These are phyloP conservation scores for Glyphotaelius pellucidus DNA, from an alignment of 2,888 invertebrate genomes.

Conservation along the genomic window DNA sequence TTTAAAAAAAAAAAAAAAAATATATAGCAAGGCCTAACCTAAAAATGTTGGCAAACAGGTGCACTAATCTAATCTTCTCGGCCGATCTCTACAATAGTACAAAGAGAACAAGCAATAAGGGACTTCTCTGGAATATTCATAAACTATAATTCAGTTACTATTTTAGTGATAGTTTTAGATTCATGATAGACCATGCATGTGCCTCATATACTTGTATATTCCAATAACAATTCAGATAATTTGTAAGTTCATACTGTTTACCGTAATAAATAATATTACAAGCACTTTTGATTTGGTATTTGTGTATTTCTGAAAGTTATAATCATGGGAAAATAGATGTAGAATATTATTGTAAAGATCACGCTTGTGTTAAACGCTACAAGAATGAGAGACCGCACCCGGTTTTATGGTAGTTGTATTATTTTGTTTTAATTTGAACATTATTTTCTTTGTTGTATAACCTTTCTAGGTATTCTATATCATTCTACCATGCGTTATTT, in stretches of 20 bases:
- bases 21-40: background rate
- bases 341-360: background rate
- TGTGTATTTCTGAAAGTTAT: conserved; percentile 12
- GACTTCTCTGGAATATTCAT: conserved; percentile 15
- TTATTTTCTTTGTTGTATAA: background rate
- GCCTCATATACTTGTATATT: conserved; percentile 62
- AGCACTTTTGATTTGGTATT: conserved; percentile 40
- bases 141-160: conserved; percentile 42
- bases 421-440: background rate
- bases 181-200: conserved; percentile 65
- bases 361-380: background rate
- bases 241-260: conserved; percentile 43
- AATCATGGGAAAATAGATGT: background rate
- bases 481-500: conserved; percentile 20
- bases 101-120: conserved; percentile 21
- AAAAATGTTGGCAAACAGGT: background rate
- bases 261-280: conserved; percentile 17
- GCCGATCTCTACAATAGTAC: background rate
- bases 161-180: conserved; percentile 53
- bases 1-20: no score
- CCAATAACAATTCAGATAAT: conserved; percentile 58
- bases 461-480: background rate
- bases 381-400: background rate
- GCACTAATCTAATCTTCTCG: background rate
- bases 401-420: background rate